phyloP scores from a whole-genome alignment of 2,113 vertebrate species.

The Junco hyemalis region DNA sequence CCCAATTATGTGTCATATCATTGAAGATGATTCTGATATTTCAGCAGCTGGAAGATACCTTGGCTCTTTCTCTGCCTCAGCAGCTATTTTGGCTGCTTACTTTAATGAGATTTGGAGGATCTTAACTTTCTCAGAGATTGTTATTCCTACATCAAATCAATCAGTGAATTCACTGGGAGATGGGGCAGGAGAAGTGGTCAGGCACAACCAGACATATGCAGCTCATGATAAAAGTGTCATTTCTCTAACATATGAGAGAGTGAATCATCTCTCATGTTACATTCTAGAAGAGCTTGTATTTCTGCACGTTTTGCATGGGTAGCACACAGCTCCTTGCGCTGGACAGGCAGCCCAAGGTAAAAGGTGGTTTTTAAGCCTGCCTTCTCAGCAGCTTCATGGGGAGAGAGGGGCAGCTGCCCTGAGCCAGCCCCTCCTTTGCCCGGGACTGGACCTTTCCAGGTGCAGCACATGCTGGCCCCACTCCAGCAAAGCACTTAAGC shows the following conservation, averaged over 20 bases:
- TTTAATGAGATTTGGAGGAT: not conserved
- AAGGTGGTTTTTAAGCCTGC: not conserved
- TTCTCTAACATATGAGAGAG: not conserved
- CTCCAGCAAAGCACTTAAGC: slow-evolving; percentile 57
- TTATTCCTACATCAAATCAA: not conserved
- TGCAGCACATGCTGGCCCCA: slow-evolving; percentile 5
- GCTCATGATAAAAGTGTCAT: not conserved
- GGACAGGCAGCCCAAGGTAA: not conserved
- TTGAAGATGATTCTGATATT: not conserved
- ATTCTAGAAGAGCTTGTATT: not conserved
- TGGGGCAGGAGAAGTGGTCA: not conserved
- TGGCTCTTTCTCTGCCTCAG: not conserved
- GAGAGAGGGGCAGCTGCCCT: not conserved
- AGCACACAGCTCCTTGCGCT: not conserved
- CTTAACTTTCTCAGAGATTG: not conserved
- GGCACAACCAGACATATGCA: not conserved
- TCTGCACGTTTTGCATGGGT: not conserved
- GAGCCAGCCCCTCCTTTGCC: not conserved
- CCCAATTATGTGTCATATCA: not conserved
- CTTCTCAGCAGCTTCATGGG: not conserved
- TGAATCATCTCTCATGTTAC: not conserved
- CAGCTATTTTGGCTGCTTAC: not conserved
- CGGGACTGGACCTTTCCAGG: not conserved
- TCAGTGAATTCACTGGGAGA: not conserved
- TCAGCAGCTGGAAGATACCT: not conserved